Percentiles rank a stretch among this genome's conserved stretches.
These are phyloP conservation scores for Hyposoter didymator DNA, from an alignment of 2,888 invertebrate species.

Conservation along the genomic window DNA sequence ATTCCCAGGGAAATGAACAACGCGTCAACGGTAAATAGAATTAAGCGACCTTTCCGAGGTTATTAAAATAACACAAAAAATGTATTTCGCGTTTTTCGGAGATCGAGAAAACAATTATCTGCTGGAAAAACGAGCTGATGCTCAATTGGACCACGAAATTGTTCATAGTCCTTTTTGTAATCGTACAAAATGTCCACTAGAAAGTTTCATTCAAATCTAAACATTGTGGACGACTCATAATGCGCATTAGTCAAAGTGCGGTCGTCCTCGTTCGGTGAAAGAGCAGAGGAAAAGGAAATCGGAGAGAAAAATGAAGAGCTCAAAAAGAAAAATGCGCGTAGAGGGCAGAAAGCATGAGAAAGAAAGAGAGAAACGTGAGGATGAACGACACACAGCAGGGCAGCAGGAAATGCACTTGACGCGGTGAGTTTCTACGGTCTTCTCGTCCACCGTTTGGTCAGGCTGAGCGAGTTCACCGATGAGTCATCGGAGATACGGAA, in stretches of 20 bases:
- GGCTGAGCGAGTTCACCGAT: slow-evolving; percentile 74
- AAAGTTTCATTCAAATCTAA: slow-evolving; percentile 12
- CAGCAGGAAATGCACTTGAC: slow-evolving; percentile 84
- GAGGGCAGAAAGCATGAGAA: slow-evolving; percentile 28
- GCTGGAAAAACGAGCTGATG: not conserved
- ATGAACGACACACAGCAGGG: slow-evolving; percentile 71
- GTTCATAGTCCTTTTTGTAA: not conserved
- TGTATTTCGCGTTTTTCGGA: too few species aligned
- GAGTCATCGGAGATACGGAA: slow-evolving; percentile 83
- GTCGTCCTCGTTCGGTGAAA: not conserved
- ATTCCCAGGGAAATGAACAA: slow-evolving; percentile 15
- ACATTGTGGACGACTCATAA: not conserved
- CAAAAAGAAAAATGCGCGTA: slow-evolving; percentile 17
- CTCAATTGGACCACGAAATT: not conserved
- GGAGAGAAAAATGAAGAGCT: slow-evolving; percentile 27
- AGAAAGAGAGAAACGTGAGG: slow-evolving; percentile 57
- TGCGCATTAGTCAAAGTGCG: slow-evolving; percentile 4
- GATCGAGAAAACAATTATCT: not conserved
- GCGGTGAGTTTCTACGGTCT: slow-evolving; percentile 68
- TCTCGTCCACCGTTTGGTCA: slow-evolving; percentile 44
- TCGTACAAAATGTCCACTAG: not conserved
- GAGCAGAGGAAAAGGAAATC: not conserved
- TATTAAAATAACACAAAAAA: too few species aligned
- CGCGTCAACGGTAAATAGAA: not conserved
- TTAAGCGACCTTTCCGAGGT: too few species aligned